Evolutionary conservation across 2,797 vertebrate species (phyloP).

Genomic region (Halcyon badia): DNA sequence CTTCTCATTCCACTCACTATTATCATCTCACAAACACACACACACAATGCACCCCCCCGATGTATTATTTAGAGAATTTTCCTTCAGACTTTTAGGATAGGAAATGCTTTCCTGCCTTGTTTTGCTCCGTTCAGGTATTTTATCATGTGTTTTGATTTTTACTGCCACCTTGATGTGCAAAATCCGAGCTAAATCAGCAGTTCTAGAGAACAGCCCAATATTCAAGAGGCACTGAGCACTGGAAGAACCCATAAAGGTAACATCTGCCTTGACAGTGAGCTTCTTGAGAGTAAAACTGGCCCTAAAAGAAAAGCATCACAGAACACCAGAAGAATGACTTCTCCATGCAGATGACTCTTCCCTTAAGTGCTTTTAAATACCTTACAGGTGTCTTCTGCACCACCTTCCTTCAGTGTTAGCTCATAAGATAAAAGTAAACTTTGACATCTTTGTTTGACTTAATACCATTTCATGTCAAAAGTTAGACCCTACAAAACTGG

Average conservation of each 20-base stretch:
- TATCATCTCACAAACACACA: not conserved
- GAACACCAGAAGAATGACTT: not conserved
- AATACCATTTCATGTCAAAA: not conserved
- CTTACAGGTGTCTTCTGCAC: not conserved
- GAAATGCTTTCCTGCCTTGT: not conserved
- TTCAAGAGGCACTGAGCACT: not conserved
- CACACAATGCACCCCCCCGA: rapidly evolving
- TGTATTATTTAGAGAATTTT: not conserved
- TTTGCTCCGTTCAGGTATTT: not conserved
- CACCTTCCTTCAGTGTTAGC: not conserved
- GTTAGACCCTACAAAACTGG: not conserved
- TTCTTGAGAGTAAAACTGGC: not conserved
- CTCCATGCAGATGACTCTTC: not conserved
- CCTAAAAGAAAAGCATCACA: not conserved
- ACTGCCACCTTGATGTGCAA: not conserved
- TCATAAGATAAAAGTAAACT: not conserved
- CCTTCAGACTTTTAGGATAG: not conserved
- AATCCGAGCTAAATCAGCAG: not conserved
- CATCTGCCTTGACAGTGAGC: not conserved
- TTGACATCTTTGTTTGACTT: not conserved
- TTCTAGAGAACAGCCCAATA: not conserved
- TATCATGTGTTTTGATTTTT: not conserved
- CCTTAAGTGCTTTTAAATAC: not conserved
- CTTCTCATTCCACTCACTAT: not conserved
- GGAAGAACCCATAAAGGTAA: not conserved